phyloP scores from a whole-genome alignment of 2,113 vertebrate species.

The Calyptomena viridis region DNA sequence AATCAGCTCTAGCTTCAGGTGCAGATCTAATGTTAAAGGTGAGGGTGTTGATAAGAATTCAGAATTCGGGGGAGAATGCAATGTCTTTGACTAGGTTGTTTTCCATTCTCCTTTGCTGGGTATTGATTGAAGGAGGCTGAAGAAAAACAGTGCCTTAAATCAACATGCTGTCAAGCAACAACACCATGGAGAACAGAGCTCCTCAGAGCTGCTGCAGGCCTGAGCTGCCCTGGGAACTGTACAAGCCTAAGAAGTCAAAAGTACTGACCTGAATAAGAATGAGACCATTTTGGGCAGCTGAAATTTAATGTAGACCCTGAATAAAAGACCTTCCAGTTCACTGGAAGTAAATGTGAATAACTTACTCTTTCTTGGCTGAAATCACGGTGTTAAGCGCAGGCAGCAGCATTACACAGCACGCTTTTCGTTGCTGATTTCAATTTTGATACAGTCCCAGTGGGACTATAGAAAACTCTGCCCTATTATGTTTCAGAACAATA shows the following conservation, averaged over 20 bases:
- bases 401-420: conserved; percentile 44
- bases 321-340: conserved; percentile 50
- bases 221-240: conserved; percentile 13
- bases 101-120: neutral
- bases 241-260: conserved; percentile 15
- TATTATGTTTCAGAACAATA: conserved; percentile 77
- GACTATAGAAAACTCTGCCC: conserved; percentile 68
- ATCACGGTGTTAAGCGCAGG: conserved; percentile 43
- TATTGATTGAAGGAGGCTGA: neutral
- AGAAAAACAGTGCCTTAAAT: conserved; percentile 21
- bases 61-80: neutral
- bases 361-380: conserved; percentile 66
- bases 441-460: conserved; percentile 70
- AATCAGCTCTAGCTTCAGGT: neutral
- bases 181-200: neutral
- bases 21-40: neutral
- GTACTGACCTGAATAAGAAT: conserved; percentile 67
- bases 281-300: conserved; percentile 68
- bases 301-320: conserved; percentile 58
- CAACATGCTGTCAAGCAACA: conserved; percentile 21
- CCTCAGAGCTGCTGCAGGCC: conserved; percentile 15
- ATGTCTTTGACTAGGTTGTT: neutral
- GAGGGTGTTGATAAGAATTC: neutral
- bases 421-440: conserved; percentile 76
- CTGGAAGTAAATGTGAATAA: conserved; percentile 66